Conservation (phyloP, 2,797 vertebrate species). For the Bradypodion ventrale region DNA sequence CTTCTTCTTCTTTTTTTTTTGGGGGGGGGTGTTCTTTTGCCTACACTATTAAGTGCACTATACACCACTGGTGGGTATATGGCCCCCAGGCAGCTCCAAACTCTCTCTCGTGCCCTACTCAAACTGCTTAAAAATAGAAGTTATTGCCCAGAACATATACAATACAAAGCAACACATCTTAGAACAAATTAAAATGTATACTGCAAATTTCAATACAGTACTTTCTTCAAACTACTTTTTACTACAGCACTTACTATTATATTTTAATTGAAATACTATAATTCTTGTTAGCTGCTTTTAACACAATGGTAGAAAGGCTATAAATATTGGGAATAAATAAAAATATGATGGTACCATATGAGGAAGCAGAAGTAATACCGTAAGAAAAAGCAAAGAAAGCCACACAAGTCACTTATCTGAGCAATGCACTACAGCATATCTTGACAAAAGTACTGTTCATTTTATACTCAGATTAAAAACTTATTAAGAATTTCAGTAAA, state of each 20-base stretch:
- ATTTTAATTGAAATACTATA: neutral
- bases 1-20: too few species aligned
- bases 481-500: neutral
- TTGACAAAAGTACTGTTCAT: neutral
- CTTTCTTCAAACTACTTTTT: neutral
- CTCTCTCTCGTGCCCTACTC: too few species aligned
- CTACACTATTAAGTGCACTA: too few species aligned
- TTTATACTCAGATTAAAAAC: neutral
- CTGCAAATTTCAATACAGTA: neutral
- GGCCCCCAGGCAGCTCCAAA: too few species aligned
- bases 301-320: neutral
- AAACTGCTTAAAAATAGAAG: too few species aligned
- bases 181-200: neutral
- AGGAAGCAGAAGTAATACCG: neutral
- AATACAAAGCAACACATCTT: neutral
- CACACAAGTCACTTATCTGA: neutral
- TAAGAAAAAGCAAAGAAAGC: neutral
- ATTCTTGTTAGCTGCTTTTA: neutral
- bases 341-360: neutral
- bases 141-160: too few species aligned
- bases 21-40: too few species aligned
- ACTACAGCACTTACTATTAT: neutral
- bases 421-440: neutral
- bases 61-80: too few species aligned
- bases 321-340: neutral